A percentile compares a stretch with the other conserved stretches of the same genome.
Conservation (phyloP, 2,888 invertebrate genomes). For the Cheilosia soror region DNA sequence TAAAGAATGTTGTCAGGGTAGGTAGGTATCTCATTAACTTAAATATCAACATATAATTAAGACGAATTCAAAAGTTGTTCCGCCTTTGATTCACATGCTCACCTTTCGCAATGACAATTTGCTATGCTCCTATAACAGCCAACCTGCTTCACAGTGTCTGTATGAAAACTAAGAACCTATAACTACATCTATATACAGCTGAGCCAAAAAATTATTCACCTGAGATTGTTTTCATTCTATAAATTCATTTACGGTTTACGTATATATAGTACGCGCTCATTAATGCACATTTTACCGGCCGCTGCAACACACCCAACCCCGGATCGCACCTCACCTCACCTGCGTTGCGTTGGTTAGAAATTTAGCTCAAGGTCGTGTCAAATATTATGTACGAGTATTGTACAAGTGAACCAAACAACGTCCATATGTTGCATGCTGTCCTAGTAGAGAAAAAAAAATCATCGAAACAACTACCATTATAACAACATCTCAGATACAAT, state of each 20-base stretch:
- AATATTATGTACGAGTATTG: conserved; percentile 32
- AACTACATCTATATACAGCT: no score
- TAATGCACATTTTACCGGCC: conserved; percentile 37
- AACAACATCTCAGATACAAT: conserved; percentile 17
- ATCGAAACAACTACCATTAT: conserved; percentile 36
- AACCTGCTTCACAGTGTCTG: no score
- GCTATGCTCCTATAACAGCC: no score
- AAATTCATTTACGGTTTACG: background rate
- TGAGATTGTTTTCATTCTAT: background rate
- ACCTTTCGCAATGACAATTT: background rate
- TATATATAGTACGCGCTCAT: background rate
- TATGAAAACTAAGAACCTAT: no score
- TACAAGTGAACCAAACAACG: conserved; percentile 43
- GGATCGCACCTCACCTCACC: background rate
- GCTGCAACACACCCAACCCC: background rate
- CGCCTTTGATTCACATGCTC: background rate
- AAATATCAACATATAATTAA: background rate
- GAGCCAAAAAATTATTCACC: background rate
- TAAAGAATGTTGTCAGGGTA: no score
- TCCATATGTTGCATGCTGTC: conserved; percentile 59
- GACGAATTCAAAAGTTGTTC: background rate
- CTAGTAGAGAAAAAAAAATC: conserved; percentile 18
- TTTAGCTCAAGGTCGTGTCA: conserved; percentile 72
- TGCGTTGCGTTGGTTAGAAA: conserved; percentile 45
- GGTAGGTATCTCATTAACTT: background rate